phyloP scores from a whole-genome alignment of 2,113 vertebrate genomes.

The Rhinogobius similis region DNA sequence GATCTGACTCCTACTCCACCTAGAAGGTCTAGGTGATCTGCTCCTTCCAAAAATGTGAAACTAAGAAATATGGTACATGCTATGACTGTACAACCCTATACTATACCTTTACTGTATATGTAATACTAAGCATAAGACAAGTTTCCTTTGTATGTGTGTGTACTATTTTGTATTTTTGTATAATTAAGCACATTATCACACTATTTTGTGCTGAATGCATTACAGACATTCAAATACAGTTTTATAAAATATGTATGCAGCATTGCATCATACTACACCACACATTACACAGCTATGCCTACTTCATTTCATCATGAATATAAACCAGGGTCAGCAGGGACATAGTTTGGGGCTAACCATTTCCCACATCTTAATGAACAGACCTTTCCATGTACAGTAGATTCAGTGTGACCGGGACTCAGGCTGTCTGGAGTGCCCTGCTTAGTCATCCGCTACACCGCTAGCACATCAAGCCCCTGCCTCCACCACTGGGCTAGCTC shows the following conservation, averaged over 20 bases:
- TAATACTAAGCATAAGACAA: no score
- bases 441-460: slow-evolving; percentile 57
- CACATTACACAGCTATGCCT: neutral
- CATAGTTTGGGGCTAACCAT: slow-evolving; percentile 51
- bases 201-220: neutral
- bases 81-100: neutral
- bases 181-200: neutral
- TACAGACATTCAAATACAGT: neutral
- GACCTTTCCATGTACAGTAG: slow-evolving; percentile 18
- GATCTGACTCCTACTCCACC: neutral
- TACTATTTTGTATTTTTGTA: no score
- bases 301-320: neutral
- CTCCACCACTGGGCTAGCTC: slow-evolving; percentile 27
- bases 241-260: neutral
- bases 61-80: neutral
- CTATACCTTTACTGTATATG: no score
- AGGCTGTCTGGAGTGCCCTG: slow-evolving; percentile 40
- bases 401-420: slow-evolving; percentile 22
- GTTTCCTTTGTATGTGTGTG: no score
- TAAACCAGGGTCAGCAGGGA: slow-evolving; percentile 51
- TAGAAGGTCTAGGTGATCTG: neutral
- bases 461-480: slow-evolving; percentile 44
- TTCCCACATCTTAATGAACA: slow-evolving; percentile 63
- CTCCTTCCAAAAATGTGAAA: neutral
- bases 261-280: neutral